Conservation (phyloP, 2,113 vertebrate species). For the Oncorhynchus gorbuscha region DNA sequence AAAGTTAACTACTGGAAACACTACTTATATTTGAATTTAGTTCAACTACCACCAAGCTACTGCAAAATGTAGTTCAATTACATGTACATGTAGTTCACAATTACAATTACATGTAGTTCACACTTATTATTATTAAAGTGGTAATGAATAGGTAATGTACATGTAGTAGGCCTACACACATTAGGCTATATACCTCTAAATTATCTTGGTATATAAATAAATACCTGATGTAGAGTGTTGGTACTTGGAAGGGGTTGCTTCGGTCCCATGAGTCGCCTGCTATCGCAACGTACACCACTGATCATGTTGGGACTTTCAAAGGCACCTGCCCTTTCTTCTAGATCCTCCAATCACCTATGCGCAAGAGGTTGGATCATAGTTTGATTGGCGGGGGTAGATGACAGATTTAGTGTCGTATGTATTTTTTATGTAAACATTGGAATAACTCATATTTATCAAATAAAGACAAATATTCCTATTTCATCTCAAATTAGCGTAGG, state of each 20-base stretch:
- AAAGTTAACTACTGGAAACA: not conserved
- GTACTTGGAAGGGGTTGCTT: conserved; percentile 27
- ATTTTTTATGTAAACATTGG: not conserved
- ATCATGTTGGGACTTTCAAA: conserved; percentile 20
- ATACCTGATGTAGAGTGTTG: conserved; percentile 46
- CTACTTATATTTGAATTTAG: not conserved
- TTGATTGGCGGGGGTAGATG: conserved; percentile 50
- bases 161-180: not conserved
- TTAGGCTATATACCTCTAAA: not conserved
- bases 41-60: too few relatives aligned
- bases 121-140: too few relatives aligned
- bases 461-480: too few relatives aligned
- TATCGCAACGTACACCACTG: conserved; percentile 25
- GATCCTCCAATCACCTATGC: conserved; percentile 63
- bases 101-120: too few relatives aligned
- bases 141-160: not conserved
- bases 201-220: not conserved
- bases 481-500: too few relatives aligned
- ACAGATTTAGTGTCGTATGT: conserved; percentile 9
- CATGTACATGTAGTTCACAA: too few relatives aligned
- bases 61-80: not conserved
- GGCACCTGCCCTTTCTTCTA: conserved; percentile 41
- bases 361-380: conserved; percentile 42
- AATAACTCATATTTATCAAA: too few relatives aligned
- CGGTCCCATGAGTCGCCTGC: conserved; percentile 47